Base-by-base conservation (phyloP, 2,113 vertebrate genomes). In the Channa maculata region DNA sequence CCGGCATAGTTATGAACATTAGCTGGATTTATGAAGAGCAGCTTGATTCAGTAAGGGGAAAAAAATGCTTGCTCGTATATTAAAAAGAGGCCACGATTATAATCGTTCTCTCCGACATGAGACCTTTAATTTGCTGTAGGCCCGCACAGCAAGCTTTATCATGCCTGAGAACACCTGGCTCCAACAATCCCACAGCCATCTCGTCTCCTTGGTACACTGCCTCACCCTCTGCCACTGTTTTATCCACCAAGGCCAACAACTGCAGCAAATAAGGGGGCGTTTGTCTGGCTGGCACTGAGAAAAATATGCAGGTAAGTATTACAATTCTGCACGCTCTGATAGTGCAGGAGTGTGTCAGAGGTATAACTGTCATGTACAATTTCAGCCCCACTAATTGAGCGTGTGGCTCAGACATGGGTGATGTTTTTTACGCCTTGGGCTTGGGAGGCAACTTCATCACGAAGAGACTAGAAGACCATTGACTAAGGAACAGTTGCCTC, bases 131-230 rank as follows among this genome's bases (percentile, higher is more conserved):
- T 95, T 95, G 89, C 80, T 73, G 83, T 84, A 72, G 84, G 86
- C 88, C 91, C 79, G 83, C 91, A 88, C 88, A 93, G 93, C 92
- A 94, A 92, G 94, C 94, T 93, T 94, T 92, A 94, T 94, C 92
- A 93, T 93, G 93, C 86, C 94, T 93, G 87, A 81, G 73, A 93
- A 94, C 94, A 94, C 94, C 94, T 95, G 94, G 94, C 88, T 93
- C 88, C 81, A 86, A 53, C 51, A 46, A 67, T 86, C 83, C 85
- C 75, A 66, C 87, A 82, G 85, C 77, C 79, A 24, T 64, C 80
- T 48, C 76, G 86, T 91, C 92, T 92, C 88, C 84, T 71, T 38
- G 12, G 63, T 83, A 33, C 77, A 36, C 85, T 71, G 84, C 80
- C 89, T 90, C 81, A 65, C 84, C 80, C 86, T 45, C 53, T 63